Percentiles rank a stretch among this genome's conserved stretches.
phyloP scores from a whole-genome alignment of 2,888 invertebrate genomes.

The Amblyjoppa fuscipennis region DNA sequence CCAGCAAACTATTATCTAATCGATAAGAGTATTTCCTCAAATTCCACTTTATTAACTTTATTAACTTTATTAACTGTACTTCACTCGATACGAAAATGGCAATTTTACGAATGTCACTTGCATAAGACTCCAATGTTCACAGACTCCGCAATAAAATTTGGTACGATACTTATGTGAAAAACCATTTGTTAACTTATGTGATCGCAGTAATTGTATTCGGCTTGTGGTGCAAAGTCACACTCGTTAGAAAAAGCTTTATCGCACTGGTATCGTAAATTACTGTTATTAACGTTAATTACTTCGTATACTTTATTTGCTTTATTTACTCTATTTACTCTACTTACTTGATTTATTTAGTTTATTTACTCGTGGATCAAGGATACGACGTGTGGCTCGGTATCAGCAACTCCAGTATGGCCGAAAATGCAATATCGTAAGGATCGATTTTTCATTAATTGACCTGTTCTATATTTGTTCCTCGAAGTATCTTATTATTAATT shows the following conservation, averaged over 20 bases:
- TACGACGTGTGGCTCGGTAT: conserved; percentile 80
- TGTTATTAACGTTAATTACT: not conserved
- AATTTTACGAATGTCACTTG: no score
- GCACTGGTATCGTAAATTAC: no score
- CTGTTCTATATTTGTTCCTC: not conserved
- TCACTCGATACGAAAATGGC: no score
- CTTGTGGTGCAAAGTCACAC: no score
- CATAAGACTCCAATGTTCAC: no score
- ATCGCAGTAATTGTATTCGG: no score
- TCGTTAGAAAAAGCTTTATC: no score
- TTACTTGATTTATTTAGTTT: conserved; percentile 68
- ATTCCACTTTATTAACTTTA: not conserved
- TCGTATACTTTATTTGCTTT: conserved; percentile 68
- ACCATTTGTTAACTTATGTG: no score
- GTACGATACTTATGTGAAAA: no score
- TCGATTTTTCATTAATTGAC: not conserved
- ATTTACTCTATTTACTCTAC: conserved; percentile 69
- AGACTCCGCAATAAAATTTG: no score
- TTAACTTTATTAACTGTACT: no score
- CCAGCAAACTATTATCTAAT: not conserved
- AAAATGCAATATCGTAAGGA: conserved; percentile 72
- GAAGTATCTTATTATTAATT: conserved; percentile 43
- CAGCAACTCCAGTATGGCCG: conserved; percentile 75
- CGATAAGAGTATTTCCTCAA: not conserved
- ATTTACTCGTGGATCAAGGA: conserved; percentile 79